phyloP scores from a whole-genome alignment of 2,797 vertebrate genomes.

The Gadopsis marmoratus region DNA sequence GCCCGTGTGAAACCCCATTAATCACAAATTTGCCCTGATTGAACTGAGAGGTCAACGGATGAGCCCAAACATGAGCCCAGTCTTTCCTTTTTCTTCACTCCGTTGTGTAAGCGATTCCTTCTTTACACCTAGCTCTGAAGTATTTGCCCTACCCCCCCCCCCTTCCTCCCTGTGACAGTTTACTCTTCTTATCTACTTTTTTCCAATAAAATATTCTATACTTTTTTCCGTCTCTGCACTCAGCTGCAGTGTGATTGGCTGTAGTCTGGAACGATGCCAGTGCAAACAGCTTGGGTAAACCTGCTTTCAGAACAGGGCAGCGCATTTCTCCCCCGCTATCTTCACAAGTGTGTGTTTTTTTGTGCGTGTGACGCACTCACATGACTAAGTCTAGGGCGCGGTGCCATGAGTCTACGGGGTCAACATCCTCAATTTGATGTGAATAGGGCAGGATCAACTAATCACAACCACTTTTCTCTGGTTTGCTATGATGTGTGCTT shows the following conservation, averaged over 20 bases:
- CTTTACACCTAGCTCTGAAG: conserved; percentile 36
- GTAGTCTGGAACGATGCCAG: conserved; percentile 68
- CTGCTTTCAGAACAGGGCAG: conserved; percentile 67
- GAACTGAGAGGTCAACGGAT: conserved; percentile 57
- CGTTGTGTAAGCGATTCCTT: conserved; percentile 44
- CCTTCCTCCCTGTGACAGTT: conserved; percentile 39
- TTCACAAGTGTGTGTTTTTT: conserved; percentile 18
- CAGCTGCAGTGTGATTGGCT: conserved; percentile 51
- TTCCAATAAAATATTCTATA: conserved; percentile 39
- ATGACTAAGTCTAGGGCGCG: conserved; percentile 51
- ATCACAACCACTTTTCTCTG: not conserved
- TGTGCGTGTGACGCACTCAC: conserved; percentile 23
- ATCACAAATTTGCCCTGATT: conserved; percentile 72
- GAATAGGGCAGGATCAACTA: conserved; percentile 23
- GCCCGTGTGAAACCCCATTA: conserved; percentile 81
- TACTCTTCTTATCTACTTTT: conserved; percentile 61
- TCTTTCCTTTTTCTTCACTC: conserved; percentile 33
- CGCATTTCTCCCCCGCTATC: conserved; percentile 41
- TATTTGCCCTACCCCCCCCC: conserved; percentile 28
- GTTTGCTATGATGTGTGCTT: not conserved
- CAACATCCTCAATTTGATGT: conserved; percentile 29
- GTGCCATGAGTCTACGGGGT: conserved; percentile 51
- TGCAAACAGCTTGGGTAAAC: conserved; percentile 80
- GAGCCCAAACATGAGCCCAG: conserved; percentile 37
- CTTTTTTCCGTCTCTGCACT: conserved; percentile 31